phyloP scores from a whole-genome alignment of 2,113 vertebrate genomes.

The Larimichthys polyactis region DNA sequence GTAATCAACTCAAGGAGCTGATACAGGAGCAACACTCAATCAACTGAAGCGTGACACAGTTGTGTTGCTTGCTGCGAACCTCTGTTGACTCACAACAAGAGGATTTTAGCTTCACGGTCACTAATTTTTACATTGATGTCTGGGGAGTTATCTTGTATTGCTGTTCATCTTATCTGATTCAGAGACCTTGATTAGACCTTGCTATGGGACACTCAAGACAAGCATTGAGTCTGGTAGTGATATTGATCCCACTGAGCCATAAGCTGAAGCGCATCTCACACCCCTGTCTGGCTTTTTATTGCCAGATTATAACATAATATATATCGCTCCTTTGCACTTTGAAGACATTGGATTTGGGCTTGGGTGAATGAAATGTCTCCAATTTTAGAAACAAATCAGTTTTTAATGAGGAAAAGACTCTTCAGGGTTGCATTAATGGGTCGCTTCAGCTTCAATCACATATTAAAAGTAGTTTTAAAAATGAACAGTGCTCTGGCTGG shows the following conservation, averaged over 20 bases:
- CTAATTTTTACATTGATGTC: slow-evolving; percentile 50
- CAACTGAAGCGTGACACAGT: slow-evolving; percentile 31
- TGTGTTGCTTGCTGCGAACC: neutral
- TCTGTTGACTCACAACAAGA: slow-evolving; percentile 45
- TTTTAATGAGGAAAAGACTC: slow-evolving; percentile 51
- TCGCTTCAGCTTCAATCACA: slow-evolving; percentile 37
- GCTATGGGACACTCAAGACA: slow-evolving; percentile 29
- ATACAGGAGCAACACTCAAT: slow-evolving; percentile 56
- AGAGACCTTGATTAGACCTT: slow-evolving; percentile 42
- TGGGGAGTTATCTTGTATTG: slow-evolving; percentile 34
- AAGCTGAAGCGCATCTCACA: slow-evolving; percentile 45
- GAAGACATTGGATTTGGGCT: slow-evolving; percentile 22
- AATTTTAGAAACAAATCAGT: slow-evolving; percentile 59
- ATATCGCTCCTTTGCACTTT: slow-evolving; percentile 35
- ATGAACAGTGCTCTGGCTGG: slow-evolving; percentile 27
- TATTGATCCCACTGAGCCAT: slow-evolving; percentile 61
- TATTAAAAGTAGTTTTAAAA: slow-evolving; percentile 28
- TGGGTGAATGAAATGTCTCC: slow-evolving; percentile 7
- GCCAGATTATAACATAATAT: slow-evolving; percentile 34
- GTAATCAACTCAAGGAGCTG: slow-evolving; percentile 69
- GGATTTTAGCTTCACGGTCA: slow-evolving; percentile 53
- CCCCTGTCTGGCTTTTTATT: slow-evolving; percentile 50
- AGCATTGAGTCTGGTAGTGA: slow-evolving; percentile 2
- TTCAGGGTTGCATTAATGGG: slow-evolving; percentile 47
- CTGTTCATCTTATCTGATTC: slow-evolving; percentile 47